phyloP scores from a whole-genome alignment of 53 echinoderm and acorn worm genomes.

The Temnopleurus reevesii region DNA sequence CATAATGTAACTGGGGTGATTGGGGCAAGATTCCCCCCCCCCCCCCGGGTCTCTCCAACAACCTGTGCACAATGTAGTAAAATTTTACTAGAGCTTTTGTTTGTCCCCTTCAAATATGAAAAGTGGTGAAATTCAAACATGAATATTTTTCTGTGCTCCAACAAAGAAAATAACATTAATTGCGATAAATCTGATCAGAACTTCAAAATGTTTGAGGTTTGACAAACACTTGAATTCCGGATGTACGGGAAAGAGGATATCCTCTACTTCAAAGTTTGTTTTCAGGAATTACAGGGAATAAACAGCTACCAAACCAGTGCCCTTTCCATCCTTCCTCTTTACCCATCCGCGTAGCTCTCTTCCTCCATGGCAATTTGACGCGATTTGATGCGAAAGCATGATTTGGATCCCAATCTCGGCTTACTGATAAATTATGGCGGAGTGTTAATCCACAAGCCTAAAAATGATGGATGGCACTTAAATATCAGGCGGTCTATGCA shows the following conservation, averaged over 20 bases:
- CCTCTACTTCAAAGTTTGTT: neutral
- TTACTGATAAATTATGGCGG: slow-evolving; percentile 9
- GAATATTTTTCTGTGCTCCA: too few relatives aligned
- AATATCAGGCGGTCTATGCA: neutral
- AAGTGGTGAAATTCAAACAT: too few relatives aligned
- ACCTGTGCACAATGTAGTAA: too few relatives aligned
- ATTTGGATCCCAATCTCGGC: neutral
- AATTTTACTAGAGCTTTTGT: too few relatives aligned
- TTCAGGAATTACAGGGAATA: neutral
- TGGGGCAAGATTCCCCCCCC: too few relatives aligned
- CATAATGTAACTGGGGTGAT: too few relatives aligned
- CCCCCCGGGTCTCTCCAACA: too few relatives aligned
- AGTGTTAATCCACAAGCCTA: slow-evolving; percentile 20
- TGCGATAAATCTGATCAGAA: too few relatives aligned
- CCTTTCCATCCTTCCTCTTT: neutral
- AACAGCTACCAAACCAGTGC: neutral
- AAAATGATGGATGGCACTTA: slow-evolving; percentile 8
- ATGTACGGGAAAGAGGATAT: neutral
- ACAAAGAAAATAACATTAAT: too few relatives aligned
- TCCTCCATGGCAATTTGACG: neutral
- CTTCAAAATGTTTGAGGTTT: neutral
- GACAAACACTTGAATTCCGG: neutral
- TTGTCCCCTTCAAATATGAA: too few relatives aligned
- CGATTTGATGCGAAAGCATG: slow-evolving; percentile 31
- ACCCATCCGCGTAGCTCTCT: neutral